These are phyloP conservation scores for Babyrousa celebensis DNA, from an alignment of 2,797 vertebrate genomes.

Conservation along the genomic window DNA sequence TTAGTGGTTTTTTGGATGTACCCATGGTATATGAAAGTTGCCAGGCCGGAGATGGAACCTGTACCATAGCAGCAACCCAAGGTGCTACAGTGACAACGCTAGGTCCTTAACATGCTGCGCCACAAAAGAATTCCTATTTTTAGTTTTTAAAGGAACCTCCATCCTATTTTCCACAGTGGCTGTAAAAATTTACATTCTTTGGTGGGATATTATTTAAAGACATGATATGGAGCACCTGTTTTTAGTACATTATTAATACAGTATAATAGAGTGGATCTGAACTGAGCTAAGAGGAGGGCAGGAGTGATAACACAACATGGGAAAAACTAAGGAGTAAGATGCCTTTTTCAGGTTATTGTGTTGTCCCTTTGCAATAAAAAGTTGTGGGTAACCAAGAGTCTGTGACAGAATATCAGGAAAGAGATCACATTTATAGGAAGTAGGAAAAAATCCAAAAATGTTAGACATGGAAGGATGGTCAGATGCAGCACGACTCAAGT, in stretches of 20 bases:
- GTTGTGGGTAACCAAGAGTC: not conserved
- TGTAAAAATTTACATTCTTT: not conserved
- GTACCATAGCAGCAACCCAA: no score
- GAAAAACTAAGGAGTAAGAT: not conserved
- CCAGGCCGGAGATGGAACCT: no score
- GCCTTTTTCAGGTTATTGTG: not conserved
- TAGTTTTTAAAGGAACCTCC: no score
- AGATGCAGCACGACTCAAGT: not conserved
- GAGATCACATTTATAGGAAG: not conserved
- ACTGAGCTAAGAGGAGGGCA: not conserved
- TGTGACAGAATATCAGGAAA: not conserved
- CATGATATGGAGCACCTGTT: not conserved
- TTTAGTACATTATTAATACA: not conserved
- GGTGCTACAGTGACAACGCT: no score
- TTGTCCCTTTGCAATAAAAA: slow-evolving; percentile 30
- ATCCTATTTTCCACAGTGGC: no score
- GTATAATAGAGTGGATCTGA: not conserved
- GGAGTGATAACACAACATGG: not conserved
- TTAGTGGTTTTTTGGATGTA: no score
- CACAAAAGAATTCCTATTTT: no score
- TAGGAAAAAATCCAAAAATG: not conserved
- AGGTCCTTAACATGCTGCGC: no score
- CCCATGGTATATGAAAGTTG: no score
- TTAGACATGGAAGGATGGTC: not conserved
- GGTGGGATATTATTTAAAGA: not conserved